Evolutionary conservation across 2,797 vertebrate genomes (phyloP).

Genomic region (Adrianichthys oophorus): DNA sequence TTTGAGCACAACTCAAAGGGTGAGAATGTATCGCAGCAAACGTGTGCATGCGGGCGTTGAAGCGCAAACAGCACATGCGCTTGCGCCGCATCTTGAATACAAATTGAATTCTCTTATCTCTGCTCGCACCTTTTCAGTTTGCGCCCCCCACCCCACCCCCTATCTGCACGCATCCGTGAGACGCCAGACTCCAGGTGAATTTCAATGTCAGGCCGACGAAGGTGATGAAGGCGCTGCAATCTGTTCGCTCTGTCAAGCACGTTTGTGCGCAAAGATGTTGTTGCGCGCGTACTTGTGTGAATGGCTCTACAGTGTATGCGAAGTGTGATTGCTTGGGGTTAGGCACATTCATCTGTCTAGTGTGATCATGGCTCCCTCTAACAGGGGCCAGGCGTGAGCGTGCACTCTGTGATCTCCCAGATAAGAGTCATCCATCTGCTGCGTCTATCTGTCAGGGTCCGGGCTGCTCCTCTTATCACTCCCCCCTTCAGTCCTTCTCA

Average conservation of each 20-base stretch:
- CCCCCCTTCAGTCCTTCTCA: constrained; percentile 56
- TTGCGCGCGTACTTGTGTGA: constrained; percentile 5
- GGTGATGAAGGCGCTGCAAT: constrained; percentile 57
- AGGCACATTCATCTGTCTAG: constrained; percentile 73
- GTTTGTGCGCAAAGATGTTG: constrained; percentile 25
- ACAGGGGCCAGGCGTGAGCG: constrained; percentile 63
- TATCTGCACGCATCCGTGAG: constrained; percentile 36
- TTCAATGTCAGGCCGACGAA: constrained; percentile 65
- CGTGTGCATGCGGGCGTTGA: constrained; percentile 19
- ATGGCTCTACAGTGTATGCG: constrained; percentile 44
- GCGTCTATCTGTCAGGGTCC: constrained; percentile 71
- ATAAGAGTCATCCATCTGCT: constrained; percentile 81
- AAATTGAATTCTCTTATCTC: constrained; percentile 66
- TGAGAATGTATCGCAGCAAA: constrained; percentile 32
- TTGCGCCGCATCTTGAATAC: constrained; percentile 40
- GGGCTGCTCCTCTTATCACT: constrained; percentile 70
- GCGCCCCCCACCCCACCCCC: background rate
- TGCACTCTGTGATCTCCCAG: constrained; percentile 73
- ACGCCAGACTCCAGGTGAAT: constrained; percentile 67
- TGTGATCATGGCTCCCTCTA: constrained; percentile 70
- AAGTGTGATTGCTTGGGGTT: constrained; percentile 48
- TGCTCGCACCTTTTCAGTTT: constrained; percentile 29
- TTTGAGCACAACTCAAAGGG: constrained; percentile 11
- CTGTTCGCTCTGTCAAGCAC: constrained; percentile 57
- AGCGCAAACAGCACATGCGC: constrained; percentile 13